Percentiles rank a stretch among this genome's conserved stretches.
phyloP scores from a whole-genome alignment of 2,113 vertebrate species.

The Seriola aureovittata region DNA sequence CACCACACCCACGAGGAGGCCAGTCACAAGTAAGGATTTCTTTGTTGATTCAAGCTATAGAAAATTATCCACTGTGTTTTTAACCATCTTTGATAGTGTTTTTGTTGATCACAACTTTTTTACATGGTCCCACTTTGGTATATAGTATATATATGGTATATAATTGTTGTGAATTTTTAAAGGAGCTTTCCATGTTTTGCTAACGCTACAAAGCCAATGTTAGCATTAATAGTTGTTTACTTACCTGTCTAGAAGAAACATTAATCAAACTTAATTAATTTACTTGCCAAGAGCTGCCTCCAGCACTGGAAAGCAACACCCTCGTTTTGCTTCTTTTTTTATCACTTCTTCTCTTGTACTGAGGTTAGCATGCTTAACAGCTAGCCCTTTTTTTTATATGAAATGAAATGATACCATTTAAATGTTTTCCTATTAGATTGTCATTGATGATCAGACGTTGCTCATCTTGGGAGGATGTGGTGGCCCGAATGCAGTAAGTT shows the following conservation, averaged over 20 bases:
- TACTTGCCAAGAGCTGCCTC: too few species aligned
- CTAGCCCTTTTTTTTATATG: background rate
- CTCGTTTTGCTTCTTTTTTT: too few species aligned
- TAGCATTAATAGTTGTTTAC: too few species aligned
- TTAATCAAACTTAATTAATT: too few species aligned
- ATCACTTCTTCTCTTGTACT: too few species aligned
- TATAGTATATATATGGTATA: too few species aligned
- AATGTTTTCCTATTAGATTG: conserved; percentile 85
- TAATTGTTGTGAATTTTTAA: too few species aligned
- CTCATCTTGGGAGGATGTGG: conserved; percentile 97
- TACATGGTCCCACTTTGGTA: background rate
- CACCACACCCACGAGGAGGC: conserved; percentile 94
- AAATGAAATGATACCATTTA: background rate
- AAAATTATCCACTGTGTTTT: background rate
- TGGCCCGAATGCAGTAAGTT: conserved; percentile 97
- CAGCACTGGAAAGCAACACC: too few species aligned
- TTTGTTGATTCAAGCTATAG: background rate
- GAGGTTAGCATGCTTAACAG: too few species aligned
- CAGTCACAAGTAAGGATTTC: conserved; percentile 92
- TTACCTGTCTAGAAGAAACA: too few species aligned
- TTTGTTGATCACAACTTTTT: background rate
- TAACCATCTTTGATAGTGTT: background rate
- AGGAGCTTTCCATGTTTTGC: too few species aligned
- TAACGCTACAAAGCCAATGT: too few species aligned
- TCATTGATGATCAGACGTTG: conserved; percentile 93